Evolutionary conservation across 2,113 vertebrate species (phyloP), one percentile per base, ranked within the genome.

Genomic region (Macquaria australasica): DNA sequence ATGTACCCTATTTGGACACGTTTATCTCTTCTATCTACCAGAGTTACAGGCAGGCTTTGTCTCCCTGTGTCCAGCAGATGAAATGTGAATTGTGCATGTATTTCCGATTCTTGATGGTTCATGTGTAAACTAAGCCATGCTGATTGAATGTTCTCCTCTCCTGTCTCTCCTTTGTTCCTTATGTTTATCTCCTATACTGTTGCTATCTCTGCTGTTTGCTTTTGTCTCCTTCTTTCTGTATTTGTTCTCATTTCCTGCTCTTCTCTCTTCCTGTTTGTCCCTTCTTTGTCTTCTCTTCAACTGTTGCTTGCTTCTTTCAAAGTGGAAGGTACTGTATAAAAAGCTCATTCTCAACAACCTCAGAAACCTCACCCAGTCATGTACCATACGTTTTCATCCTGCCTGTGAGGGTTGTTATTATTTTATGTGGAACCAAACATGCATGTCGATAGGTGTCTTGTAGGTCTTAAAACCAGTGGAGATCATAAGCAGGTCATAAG

Each of bases 241-340:
- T 70, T 58, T 85, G 45, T 87, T 86, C 81, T 88, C 75, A 90
- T 84, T 14, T 67, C 73, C 67, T 84, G 23, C 81, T 87, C 51
- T 77, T 88, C 72, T 91, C 76, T 90, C 63, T 80, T 69, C 66
- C 66, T 62, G 62, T 82, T 62, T 81, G 51, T 84, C 68, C 56
- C 37, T 60, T 79, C 59, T 67, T 39, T 5, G 3, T 45, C 59
- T 70, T 91, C 39, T 85, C 60, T 63, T 85, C 69, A 79, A 82
- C 74, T 85, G 81, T 94, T 64, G 81, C 88, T 88, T 81, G 87
- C 92, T 86, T 90, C 86, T 90, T 87, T 90, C 89, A 81, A 91
- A 95, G 94, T 94, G 94, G 93, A 96, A 96, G 95, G 94, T 94
- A 93, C 21, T 83, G 92, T 92, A 90, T 89, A 79, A 77, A 73